A percentile compares a stretch with the other conserved stretches of the same genome.
phyloP scores from a whole-genome alignment of 1,140 invertebrate genomes.

The Orchesella cincta region DNA sequence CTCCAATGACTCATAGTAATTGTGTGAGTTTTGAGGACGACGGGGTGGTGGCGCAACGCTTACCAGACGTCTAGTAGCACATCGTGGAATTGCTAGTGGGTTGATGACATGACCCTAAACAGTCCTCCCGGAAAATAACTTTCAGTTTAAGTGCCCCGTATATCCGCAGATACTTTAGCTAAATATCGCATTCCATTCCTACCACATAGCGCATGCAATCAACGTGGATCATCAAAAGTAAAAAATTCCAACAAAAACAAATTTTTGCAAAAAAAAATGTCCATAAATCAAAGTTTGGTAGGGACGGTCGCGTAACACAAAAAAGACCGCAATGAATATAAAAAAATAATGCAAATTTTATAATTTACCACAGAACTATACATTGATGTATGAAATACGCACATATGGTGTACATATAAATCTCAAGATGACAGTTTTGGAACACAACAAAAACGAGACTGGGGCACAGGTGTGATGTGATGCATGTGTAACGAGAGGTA shows the following conservation, averaged over 20 bases:
- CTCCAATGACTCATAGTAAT: conserved; percentile 33
- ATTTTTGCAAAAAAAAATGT: neutral
- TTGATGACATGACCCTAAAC: conserved; percentile 27
- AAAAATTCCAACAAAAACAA: neutral
- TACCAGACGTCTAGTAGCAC: conserved; percentile 36
- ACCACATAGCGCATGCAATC: too few relatives aligned
- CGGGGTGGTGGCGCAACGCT: conserved; percentile 33
- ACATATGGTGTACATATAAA: too few relatives aligned
- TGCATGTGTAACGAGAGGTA: too few relatives aligned
- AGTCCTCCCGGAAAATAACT: conserved; percentile 5
- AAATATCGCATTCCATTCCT: neutral
- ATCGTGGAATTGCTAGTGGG: conserved; percentile 23
- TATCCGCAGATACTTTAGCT: neutral
- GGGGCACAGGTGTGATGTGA: neutral
- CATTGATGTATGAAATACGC: too few relatives aligned
- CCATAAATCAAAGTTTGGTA: too few relatives aligned
- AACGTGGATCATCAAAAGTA: neutral
- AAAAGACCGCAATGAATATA: too few relatives aligned
- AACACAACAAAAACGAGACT: too few relatives aligned
- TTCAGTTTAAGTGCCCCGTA: neutral
- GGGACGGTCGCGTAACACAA: too few relatives aligned
- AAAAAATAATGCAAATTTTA: too few relatives aligned
- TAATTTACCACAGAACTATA: too few relatives aligned
- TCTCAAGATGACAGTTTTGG: too few relatives aligned
- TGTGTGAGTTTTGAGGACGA: neutral